Conservation (phyloP, 2,113 vertebrate genomes). For the Osmerus eperlanus region DNA sequence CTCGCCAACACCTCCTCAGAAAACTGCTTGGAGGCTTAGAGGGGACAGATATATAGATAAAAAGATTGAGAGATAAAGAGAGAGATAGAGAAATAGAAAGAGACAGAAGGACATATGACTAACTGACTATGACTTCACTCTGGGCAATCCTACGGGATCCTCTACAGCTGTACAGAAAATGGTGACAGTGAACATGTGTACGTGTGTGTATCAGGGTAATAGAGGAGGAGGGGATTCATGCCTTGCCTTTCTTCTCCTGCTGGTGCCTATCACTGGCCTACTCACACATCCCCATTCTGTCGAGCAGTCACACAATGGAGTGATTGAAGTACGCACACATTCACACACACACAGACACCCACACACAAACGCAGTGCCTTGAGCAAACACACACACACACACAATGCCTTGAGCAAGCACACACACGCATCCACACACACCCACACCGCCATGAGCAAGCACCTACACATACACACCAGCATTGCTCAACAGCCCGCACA, state of each 20-base stretch:
- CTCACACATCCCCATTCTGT: slow-evolving; percentile 38
- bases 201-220: slow-evolving; percentile 12
- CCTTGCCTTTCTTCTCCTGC: slow-evolving; percentile 9
- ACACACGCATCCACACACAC: not conserved
- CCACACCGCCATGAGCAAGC: not conserved
- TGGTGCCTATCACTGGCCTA: slow-evolving; percentile 58
- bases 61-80: not conserved
- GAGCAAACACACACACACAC: slow-evolving; percentile 5
- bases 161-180: not conserved
- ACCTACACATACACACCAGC: slow-evolving; percentile 5
- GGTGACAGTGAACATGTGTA: not conserved
- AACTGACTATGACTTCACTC: not conserved
- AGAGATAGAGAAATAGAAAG: slow-evolving; percentile 12
- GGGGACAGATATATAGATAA: slow-evolving; percentile 8
- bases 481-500: not conserved
- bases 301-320: slow-evolving; percentile 55
- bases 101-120: not conserved
- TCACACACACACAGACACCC: slow-evolving; percentile 20
- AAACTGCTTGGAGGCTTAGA: slow-evolving; percentile 91
- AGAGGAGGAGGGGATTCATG: slow-evolving; percentile 8
- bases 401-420: not conserved
- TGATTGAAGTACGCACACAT: slow-evolving; percentile 47
- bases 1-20: slow-evolving; percentile 81
- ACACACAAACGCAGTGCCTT: slow-evolving; percentile 8
- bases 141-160: not conserved